Conservation (phyloP, 2,888 invertebrate genomes). For the Maniola hyperantus region DNA sequence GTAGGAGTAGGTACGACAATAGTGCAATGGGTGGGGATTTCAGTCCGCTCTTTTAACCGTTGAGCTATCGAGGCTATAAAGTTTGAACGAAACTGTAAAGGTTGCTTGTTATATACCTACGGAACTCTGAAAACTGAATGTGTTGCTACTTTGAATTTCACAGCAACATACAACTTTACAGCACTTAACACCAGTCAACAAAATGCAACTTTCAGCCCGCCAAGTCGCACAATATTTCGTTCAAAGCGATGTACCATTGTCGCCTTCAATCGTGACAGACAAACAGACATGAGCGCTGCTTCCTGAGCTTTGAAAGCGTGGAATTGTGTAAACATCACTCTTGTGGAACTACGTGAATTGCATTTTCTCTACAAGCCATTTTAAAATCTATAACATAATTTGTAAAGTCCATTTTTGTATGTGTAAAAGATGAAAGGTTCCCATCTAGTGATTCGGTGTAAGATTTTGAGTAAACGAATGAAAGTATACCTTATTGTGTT, state of each 20-base stretch:
- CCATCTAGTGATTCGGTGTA: constrained; percentile 8
- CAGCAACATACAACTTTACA: constrained; percentile 4
- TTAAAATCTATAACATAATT: not conserved
- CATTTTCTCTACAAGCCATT: constrained; percentile 6
- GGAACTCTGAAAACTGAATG: not conserved
- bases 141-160: not conserved
- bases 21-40: too few species aligned
- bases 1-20: too few species aligned
- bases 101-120: too few species aligned
- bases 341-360: constrained; percentile 34
- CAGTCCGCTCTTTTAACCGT: too few species aligned
- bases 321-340: constrained; percentile 47
- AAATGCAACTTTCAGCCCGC: constrained; percentile 16
- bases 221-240: constrained; percentile 30
- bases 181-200: constrained; percentile 13
- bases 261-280: constrained; percentile 44
- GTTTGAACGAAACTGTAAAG: too few species aligned
- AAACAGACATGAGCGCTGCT: constrained; percentile 45
- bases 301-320: constrained; percentile 45
- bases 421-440: constrained; percentile 33
- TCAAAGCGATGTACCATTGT: constrained; percentile 40
- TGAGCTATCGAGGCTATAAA: too few species aligned
- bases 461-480: not conserved
- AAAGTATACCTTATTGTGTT: constrained; percentile 16
- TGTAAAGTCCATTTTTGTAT: constrained; percentile 21